A percentile compares a stretch with the other conserved stretches of the same genome.
phyloP scores from a whole-genome alignment of 2,113 vertebrate species.

The Ranitomeya variabilis region DNA sequence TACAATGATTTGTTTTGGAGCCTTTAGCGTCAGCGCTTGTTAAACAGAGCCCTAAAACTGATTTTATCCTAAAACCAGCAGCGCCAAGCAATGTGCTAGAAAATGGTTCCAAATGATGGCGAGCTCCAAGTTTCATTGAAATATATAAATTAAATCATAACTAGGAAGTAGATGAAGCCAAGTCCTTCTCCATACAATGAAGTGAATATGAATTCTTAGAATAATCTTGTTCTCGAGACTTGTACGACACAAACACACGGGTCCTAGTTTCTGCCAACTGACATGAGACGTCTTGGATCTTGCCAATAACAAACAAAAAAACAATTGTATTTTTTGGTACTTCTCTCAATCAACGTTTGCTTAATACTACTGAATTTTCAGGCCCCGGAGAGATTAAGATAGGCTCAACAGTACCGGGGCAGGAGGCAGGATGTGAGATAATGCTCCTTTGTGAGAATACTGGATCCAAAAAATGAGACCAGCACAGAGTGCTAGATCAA shows the following conservation, averaged over 20 bases:
- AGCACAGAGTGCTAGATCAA: neutral
- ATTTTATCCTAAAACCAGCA: conserved; percentile 9
- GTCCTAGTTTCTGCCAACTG: neutral
- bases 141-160: conserved; percentile 44
- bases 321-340: neutral
- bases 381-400: neutral
- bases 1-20: conserved; percentile 10
- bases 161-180: conserved; percentile 25
- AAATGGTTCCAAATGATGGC: conserved; percentile 26
- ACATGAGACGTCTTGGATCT: neutral
- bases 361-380: neutral
- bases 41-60: conserved; percentile 23
- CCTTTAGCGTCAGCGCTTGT: neutral
- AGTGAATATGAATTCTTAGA: conserved; percentile 27
- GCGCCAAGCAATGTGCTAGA: conserved; percentile 45
- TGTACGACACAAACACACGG: neutral
- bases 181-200: conserved; percentile 25
- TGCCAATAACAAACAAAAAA: conserved; percentile 31
- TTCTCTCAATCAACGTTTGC: neutral
- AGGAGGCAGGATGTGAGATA: neutral
- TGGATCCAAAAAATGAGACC: neutral
- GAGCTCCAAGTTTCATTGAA: conserved; percentile 14
- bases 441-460: neutral
- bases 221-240: conserved; percentile 15
- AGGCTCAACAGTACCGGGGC: neutral